Percentiles rank a stretch among this genome's conserved stretches.
These are phyloP conservation scores for Babyrousa celebensis DNA, from an alignment of 2,797 vertebrate species.

Conservation along the genomic window DNA sequence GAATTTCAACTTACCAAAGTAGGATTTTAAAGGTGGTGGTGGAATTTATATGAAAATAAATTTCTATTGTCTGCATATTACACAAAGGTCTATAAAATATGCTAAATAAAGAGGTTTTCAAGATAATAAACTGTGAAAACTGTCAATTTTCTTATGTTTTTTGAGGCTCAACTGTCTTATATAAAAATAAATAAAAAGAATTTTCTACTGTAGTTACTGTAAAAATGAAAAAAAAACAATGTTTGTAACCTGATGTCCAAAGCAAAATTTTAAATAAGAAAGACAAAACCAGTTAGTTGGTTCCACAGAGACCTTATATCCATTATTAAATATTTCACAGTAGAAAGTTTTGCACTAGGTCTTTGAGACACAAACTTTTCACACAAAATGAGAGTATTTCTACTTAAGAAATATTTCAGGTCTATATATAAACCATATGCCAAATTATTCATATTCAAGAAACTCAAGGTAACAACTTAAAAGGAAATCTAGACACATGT, in stretches of 20 bases:
- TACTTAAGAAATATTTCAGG: neutral
- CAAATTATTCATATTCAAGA: slow-evolving; percentile 12
- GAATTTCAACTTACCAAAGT: slow-evolving; percentile 53
- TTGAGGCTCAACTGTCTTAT: slow-evolving; percentile 13
- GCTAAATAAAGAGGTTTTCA: neutral
- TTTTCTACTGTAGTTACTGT: slow-evolving; percentile 34
- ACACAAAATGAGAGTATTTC: slow-evolving; percentile 20
- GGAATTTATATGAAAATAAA: slow-evolving; percentile 60
- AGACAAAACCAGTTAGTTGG: neutral
- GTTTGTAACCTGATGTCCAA: neutral
- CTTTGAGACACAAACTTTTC: neutral
- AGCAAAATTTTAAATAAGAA: slow-evolving; percentile 69
- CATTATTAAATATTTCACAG: slow-evolving; percentile 22
- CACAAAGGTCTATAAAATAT: slow-evolving; percentile 44
- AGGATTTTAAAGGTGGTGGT: slow-evolving; percentile 46
- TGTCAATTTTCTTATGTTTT: slow-evolving; percentile 50
- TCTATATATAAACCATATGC: neutral
- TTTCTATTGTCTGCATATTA: slow-evolving; percentile 9
- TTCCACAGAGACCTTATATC: neutral
- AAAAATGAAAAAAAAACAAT: slow-evolving; percentile 40
- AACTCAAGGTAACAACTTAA: neutral
- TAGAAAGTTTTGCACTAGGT: neutral
- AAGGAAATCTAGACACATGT: neutral
- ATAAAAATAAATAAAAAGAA: slow-evolving; percentile 54
- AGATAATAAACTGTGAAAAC: neutral